Base-by-base conservation (phyloP, 2,113 vertebrate genomes). In the Salvelinus sp. region DNA sequence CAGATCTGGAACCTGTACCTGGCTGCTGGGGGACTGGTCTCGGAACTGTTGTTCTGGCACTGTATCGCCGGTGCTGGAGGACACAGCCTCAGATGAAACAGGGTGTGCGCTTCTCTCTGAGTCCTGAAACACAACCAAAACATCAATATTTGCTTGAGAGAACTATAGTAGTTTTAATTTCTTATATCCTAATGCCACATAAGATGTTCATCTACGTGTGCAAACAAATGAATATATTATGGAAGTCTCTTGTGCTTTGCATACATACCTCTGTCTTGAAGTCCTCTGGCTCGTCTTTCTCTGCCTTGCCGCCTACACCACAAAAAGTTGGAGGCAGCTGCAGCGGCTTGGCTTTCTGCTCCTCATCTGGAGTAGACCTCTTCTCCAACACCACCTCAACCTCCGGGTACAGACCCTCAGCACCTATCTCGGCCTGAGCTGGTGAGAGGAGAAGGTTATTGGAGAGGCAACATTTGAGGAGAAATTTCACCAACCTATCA, bases 311-410 rank as follows among this genome's bases (percentile, higher is more conserved):
- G 83, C 90, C 88, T 72, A 93, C 79, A 23, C 91, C 94, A 78
- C 94, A 95, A 80, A 95, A 96, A 0, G 94, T 91, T 54, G 94
- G 91, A 20, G 95, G 94, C 72, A 95, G 94, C 82, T 92, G 92
- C 12, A 94, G 90, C 25, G 82, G 88, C 80, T 94, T 93, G 79
- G 94, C 93, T 87, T 92, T 93, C 81, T 92, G 87, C 57, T 95
- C 94, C 83, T 97, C 94, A 81, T 95, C 90, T 25, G 91, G 79
- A 7, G 94, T 92, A 22, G 93, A 88, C 74, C 94, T 94, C 85
- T 97, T 93, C 86, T 97, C 96, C 92, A 90, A 94, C 79, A 96
- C 84, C 75, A 96, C 68, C 69, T 93, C 83, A 84, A 91, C 91
- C 76, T 96, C 95, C 9, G 86, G 73, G 64, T 94, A 94, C 85